Conservation (phyloP, 2,113 vertebrate species). For the Terrapene triunguis region DNA sequence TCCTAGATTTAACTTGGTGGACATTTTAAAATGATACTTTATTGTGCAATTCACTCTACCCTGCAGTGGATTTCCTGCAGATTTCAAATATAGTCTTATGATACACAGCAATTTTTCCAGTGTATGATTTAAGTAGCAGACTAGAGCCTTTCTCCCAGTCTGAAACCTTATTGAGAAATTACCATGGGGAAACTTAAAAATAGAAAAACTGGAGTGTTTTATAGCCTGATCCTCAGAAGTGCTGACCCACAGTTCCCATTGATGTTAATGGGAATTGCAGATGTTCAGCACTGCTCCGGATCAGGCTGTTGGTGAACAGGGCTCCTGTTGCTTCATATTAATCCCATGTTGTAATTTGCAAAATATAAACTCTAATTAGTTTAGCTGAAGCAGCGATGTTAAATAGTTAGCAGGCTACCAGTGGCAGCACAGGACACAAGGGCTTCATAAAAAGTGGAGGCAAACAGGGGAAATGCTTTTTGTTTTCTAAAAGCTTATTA, state of each 20-base stretch:
- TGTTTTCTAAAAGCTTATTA: neutral
- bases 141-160: constrained; percentile 43
- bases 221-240: neutral
- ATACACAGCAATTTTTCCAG: constrained; percentile 9
- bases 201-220: neutral
- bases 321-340: constrained; percentile 51
- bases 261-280: neutral
- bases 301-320: constrained; percentile 37
- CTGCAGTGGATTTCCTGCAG: neutral
- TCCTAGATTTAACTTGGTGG: neutral
- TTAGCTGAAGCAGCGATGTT: constrained; percentile 28
- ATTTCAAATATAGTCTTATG: neutral
- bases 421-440: neutral
- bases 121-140: constrained; percentile 6
- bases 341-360: constrained; percentile 62
- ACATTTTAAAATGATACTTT: neutral
- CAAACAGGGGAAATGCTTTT: neutral
- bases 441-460: neutral
- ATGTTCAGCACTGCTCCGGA: constrained; percentile 51
- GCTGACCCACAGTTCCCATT: neutral
- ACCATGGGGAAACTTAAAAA: neutral
- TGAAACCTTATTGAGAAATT: neutral
- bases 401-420: neutral
- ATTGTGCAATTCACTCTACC: constrained; percentile 1
- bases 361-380: constrained; percentile 72